Conservation (phyloP, 53 echinoderm and acorn worm genomes). For the Mesocentrotus franciscanus region DNA sequence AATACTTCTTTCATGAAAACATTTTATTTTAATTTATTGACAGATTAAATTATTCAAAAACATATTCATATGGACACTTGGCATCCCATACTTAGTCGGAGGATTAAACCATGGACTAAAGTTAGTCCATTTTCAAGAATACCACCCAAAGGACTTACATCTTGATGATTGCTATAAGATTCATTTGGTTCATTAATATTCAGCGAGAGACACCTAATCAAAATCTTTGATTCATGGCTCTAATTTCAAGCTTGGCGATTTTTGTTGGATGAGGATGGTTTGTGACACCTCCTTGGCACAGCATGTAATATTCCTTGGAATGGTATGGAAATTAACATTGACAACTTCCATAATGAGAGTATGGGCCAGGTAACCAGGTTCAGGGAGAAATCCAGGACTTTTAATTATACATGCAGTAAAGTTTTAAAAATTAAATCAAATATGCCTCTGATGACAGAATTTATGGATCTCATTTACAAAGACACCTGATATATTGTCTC, state of each 20-base stretch:
- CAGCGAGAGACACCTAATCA: background rate
- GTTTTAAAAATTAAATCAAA: no score
- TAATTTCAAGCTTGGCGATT: slow-evolving; percentile 1
- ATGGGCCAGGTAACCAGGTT: background rate
- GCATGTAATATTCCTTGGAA: background rate
- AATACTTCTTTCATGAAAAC: no score
- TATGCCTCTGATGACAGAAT: no score
- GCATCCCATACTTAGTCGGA: no score
- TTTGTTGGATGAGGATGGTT: background rate
- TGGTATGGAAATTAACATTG: background rate
- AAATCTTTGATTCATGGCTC: background rate
- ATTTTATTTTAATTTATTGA: no score
- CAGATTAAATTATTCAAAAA: no score
- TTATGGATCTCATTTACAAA: no score
- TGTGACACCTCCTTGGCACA: background rate
- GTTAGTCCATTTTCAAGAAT: no score
- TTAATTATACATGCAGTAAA: background rate
- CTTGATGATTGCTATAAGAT: background rate
- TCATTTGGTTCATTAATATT: background rate
- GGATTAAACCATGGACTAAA: no score
- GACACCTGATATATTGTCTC: no score
- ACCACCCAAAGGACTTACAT: no score
- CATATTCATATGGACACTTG: no score
- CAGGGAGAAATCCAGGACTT: background rate
- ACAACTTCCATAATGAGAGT: slow-evolving; percentile 2